Base-by-base conservation (phyloP, 37 sponge, comb jelly and placozoan species). In the Axinella damicornis region DNA sequence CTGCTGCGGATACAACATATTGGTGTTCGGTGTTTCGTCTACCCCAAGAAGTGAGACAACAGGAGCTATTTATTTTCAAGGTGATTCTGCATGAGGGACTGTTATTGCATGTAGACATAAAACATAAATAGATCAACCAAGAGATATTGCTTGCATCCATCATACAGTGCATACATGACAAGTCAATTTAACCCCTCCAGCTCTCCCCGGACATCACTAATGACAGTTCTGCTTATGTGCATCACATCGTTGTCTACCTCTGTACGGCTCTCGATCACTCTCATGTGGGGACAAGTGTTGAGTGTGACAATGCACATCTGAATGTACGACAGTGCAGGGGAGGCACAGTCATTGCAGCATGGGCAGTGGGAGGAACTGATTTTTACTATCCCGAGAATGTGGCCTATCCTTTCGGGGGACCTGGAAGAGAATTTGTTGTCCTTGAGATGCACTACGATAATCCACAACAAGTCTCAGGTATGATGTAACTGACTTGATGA, bases 351-450 rank as follows among this genome's bases (percentile, higher is more conserved):
- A 66, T 90, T 39, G 86, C 76, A 57, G 91, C 65, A 69, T 90
- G 91, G 91, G 91, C 86, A 2, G 91, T 90, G 1, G 91, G 91
- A 53, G 91, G 91, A 63, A 39, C 32, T 18, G 91, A 79, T 39
- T 79, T 65, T 21, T 36, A 35, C 20, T 79, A 65, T 12, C 80
- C 80, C 35, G 65, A 33, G 34, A 65, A 65, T 65, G 67, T 79
- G 24, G 80, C 66, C 41, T 65, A 65, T 38, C 80, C 80, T 28
- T 41, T 79, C 65, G 80, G 80, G 1, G 80, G 80, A 25, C 14
- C 24, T 65, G 41, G 40, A 38, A n/a, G 65, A 39, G 65, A 65
- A 15, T 79, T 52, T 36, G n/a, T 59, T 24, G 17, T 34, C 21
- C 65, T 79, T 15, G 80, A 79, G 52, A 65, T 79, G 27, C 80